Evolutionary conservation across 2,888 invertebrate genomes (phyloP), one percentile per base, ranked within the genome.

Genomic region (Chrysolina americana): DNA sequence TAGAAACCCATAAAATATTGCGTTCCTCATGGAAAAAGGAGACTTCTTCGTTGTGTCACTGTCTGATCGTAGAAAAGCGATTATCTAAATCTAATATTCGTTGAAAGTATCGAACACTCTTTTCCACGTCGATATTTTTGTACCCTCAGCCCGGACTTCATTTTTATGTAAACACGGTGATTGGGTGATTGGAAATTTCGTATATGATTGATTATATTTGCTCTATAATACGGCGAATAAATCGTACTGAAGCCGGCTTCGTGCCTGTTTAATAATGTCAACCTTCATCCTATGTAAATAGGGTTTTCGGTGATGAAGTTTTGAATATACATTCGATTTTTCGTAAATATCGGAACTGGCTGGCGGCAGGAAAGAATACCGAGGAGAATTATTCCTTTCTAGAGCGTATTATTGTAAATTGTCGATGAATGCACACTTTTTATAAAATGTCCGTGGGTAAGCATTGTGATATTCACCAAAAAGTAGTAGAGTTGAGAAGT

Each of bases 181-280:
- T 68, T 68, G 44, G 73, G 48, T 68, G 68, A 73, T 74, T 74
- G 74, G 68, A 68, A 68, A 71, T 74, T 71, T 71, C 64, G 70
- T 41, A 62, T 74, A 70, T 74, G 74, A 74, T 74, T 74, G 74
- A 74, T 74, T 70, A 74, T 74, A 64, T 74, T 74, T 74, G 68
- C 74, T 44, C 56, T 41, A 63, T 28, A 74, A 63, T 71, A 68
- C 44, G 47, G 28, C 64, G 59, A 59, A 68, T 28, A 21, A 66
- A 66, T 66, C 53, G 66, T 50, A 50, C 50, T 59, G 59, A 36
- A 59, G 59, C 36, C 59, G 59, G 59, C 36, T 66, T 53, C 50
- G 36, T 66, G 36, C 56, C 41, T 48, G 36, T 65, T 74, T 62
- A 65, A 74, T 74, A 70, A 74, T 65, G 70, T 71, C 74, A 47